Conservation (phyloP, 2,797 vertebrate genomes). For the Pseudochaenichthys georgianus region DNA sequence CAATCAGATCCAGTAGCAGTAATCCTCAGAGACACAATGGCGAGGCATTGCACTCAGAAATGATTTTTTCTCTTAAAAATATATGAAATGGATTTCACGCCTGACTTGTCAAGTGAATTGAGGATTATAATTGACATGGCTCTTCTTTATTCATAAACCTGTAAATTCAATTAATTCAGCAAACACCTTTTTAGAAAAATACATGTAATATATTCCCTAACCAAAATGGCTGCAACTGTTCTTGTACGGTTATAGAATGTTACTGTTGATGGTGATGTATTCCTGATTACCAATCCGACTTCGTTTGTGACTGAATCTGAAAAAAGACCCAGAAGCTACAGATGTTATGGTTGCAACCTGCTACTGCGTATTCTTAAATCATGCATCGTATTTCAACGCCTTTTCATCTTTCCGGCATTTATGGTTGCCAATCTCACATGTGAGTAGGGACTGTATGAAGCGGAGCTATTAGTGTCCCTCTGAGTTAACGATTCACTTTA, state of each 20-base stretch:
- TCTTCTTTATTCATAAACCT: slow-evolving; percentile 68
- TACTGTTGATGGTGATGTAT: slow-evolving; percentile 26
- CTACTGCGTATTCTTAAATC: slow-evolving; percentile 49
- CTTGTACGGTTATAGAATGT: slow-evolving; percentile 10
- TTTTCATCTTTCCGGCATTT: slow-evolving; percentile 56
- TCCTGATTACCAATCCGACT: slow-evolving; percentile 41
- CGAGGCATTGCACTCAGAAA: slow-evolving; percentile 45
- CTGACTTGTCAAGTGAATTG: slow-evolving; percentile 59
- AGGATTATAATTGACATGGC: slow-evolving; percentile 64
- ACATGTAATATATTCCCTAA: slow-evolving; percentile 33
- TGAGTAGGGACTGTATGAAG: slow-evolving; percentile 52
- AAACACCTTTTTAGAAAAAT: slow-evolving; percentile 57
- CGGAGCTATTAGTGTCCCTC: slow-evolving; percentile 52
- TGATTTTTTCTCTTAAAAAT: neutral
- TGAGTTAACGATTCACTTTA: slow-evolving; percentile 44
- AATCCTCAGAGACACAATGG: slow-evolving; percentile 57
- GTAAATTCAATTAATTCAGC: slow-evolving; percentile 66
- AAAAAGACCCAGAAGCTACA: slow-evolving; percentile 32
- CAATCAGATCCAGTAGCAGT: slow-evolving; percentile 52
- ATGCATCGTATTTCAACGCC: slow-evolving; percentile 34
- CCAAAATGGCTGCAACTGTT: slow-evolving; percentile 27
- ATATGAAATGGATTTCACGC: slow-evolving; percentile 66
- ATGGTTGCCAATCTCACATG: slow-evolving; percentile 47
- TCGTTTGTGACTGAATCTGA: slow-evolving; percentile 35
- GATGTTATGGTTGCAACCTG: slow-evolving; percentile 31